phyloP scores from a whole-genome alignment of 2,113 vertebrate species.

The Trematomus loennbergii region DNA sequence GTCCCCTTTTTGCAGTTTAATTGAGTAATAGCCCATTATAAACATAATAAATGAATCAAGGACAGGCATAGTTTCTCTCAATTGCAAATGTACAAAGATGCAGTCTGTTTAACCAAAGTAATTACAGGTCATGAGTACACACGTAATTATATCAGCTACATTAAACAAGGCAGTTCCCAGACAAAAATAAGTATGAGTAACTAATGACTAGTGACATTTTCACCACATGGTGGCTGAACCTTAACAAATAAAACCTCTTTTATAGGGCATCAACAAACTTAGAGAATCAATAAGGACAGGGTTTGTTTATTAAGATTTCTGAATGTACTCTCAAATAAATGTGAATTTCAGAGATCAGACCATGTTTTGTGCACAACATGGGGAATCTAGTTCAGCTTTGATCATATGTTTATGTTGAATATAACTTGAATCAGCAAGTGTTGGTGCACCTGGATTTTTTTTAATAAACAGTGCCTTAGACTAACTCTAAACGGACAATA shows the following conservation, averaged over 20 bases:
- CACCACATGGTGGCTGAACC: background rate
- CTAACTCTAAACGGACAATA: slow-evolving; percentile 4
- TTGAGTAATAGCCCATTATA: background rate
- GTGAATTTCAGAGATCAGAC: background rate
- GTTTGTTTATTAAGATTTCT: slow-evolving; percentile 2
- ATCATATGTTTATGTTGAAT: slow-evolving; percentile 31
- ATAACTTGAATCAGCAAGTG: slow-evolving; percentile 32
- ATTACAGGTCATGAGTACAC: background rate
- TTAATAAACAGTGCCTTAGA: slow-evolving; percentile 30
- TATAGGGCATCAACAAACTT: background rate
- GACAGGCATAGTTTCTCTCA: background rate
- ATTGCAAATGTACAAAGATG: slow-evolving; percentile 9
- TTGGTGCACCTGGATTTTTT: slow-evolving; percentile 29
- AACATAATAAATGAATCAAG: background rate
- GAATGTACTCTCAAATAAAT: background rate
- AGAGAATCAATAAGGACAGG: background rate
- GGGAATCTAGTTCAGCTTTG: slow-evolving; percentile 11
- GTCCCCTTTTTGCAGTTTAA: slow-evolving; percentile 17
- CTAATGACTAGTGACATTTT: too few relatives aligned
- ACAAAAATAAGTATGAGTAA: too few relatives aligned
- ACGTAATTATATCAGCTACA: background rate
- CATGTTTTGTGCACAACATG: background rate
- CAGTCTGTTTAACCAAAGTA: background rate
- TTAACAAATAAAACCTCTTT: background rate
- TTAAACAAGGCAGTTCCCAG: background rate